A percentile compares a stretch with the other conserved stretches of the same genome.
Evolutionary conservation across 2,113 vertebrate genomes (phyloP).

Genomic region (Sprattus sprattus): DNA sequence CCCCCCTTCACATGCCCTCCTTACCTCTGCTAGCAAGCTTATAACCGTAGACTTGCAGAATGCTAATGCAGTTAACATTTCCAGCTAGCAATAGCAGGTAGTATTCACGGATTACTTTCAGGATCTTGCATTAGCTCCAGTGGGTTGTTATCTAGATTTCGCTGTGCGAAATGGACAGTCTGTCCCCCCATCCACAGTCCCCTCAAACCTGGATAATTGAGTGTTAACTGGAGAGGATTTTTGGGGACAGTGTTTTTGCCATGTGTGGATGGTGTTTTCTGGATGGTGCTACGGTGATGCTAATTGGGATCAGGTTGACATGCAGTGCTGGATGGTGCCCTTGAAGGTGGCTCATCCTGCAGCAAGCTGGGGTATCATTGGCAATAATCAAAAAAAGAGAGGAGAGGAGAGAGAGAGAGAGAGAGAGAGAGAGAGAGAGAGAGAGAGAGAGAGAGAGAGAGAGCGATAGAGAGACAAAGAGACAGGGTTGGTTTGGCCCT

Average conservation of each 20-base stretch:
- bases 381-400: background rate
- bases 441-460: no score
- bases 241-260: background rate
- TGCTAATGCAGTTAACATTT: background rate
- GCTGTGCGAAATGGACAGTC: no score
- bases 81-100: background rate
- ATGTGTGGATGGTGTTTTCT: background rate
- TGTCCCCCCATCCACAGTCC: no score
- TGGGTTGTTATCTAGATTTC: background rate
- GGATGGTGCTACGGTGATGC: background rate
- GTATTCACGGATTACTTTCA: background rate
- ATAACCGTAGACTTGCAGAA: background rate
- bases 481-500: no score
- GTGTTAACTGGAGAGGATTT: background rate
- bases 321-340: background rate
- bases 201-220: no score
- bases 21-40: background rate
- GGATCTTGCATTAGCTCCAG: background rate
- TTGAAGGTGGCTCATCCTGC: background rate
- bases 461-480: background rate
- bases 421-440: background rate
- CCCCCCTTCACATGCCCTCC: constrained; percentile 18
- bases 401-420: background rate
- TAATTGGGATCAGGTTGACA: background rate
- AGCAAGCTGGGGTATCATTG: background rate